A percentile compares a stretch with the other conserved stretches of the same genome.
Evolutionary conservation across 2,113 vertebrate species (phyloP).

Genomic region (Ardeotis arabs): DNA sequence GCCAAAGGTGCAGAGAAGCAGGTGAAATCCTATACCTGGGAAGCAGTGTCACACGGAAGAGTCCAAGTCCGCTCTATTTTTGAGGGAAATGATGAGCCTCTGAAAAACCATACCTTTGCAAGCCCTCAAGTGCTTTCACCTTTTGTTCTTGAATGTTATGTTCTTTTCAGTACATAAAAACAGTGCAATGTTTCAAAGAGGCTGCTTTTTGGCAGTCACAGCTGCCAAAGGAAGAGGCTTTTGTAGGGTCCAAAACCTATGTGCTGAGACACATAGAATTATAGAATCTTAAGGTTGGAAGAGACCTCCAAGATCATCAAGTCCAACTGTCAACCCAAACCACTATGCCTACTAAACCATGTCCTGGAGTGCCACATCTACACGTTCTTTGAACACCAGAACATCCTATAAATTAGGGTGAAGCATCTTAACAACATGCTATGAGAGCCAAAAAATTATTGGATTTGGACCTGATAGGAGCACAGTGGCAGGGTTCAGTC

Average conservation of each 20-base stretch:
- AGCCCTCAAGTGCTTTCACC: neutral
- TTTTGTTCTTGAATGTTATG: neutral
- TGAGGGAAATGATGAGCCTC: neutral
- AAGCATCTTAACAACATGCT: neutral
- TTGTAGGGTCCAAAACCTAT: neutral
- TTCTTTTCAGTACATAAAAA: neutral
- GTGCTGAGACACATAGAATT: neutral
- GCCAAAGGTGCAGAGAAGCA: neutral
- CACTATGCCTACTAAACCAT: too few relatives aligned
- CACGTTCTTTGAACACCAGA: too few relatives aligned
- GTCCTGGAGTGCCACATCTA: too few relatives aligned
- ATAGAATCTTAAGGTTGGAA: too few relatives aligned
- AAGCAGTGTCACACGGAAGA: neutral
- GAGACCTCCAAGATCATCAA: too few relatives aligned
- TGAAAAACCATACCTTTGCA: neutral
- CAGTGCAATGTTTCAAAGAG: neutral
- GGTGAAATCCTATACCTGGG: neutral
- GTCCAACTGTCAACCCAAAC: too few relatives aligned
- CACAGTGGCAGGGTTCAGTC: neutral
- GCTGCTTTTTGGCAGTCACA: neutral
- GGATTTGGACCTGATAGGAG: neutral
- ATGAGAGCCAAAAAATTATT: neutral
- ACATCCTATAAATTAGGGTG: neutral
- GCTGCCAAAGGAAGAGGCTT: neutral
- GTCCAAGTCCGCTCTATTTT: fast-evolving